These are phyloP conservation scores for Melieria picta DNA, from an alignment of 2,888 invertebrate species.

Conservation along the genomic window DNA sequence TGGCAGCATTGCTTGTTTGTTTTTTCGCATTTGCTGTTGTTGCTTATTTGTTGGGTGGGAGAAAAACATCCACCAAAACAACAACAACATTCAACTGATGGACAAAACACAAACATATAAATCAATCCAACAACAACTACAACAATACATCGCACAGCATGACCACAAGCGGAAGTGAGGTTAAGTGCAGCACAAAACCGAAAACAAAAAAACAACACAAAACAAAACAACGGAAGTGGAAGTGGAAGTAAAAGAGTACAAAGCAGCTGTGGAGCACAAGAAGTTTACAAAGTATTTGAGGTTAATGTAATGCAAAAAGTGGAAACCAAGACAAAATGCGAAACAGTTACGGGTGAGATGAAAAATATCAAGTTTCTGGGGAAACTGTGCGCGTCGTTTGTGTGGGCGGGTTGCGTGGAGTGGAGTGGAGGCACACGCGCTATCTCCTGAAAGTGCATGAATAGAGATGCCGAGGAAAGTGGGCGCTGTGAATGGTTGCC, in stretches of 20 bases:
- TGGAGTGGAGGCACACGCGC: conserved; percentile 9
- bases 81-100: too few species aligned
- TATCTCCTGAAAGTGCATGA: neutral
- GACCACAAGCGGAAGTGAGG: too few species aligned
- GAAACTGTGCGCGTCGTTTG: neutral
- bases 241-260: conserved; percentile 4
- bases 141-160: too few species aligned
- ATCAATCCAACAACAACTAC: too few species aligned
- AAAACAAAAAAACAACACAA: neutral
- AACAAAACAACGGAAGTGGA: conserved; percentile 24
- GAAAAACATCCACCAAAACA: too few species aligned
- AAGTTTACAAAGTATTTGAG: neutral
- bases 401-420: neutral
- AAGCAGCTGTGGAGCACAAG: conserved; percentile 3
- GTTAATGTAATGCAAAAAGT: conserved; percentile 5
- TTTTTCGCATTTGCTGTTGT: too few species aligned
- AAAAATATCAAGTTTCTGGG: conserved; percentile 2
- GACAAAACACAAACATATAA: too few species aligned
- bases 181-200: too few species aligned
- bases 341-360: neutral
- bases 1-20: neutral
- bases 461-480: neutral
- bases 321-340: too few species aligned
- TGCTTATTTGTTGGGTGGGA: too few species aligned
- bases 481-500: neutral